phyloP scores from a whole-genome alignment of 2,113 vertebrate species.

The Leptosomus discolor region DNA sequence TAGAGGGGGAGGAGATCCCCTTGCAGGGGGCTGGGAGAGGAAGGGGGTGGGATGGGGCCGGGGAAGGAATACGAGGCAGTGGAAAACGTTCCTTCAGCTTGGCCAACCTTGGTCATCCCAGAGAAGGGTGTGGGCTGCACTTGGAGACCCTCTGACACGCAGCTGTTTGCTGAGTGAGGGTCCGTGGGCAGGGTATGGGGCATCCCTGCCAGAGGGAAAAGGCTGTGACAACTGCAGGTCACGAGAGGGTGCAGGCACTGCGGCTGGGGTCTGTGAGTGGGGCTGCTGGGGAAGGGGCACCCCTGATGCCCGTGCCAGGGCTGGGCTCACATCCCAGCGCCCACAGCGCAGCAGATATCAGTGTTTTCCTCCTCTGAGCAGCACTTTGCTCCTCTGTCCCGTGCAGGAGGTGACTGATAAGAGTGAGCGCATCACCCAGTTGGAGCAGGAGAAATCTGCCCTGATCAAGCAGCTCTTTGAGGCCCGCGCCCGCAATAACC shows the following conservation, averaged over 20 bases:
- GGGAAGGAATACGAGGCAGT: neutral
- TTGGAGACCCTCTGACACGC: neutral
- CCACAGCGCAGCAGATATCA: rapidly evolving
- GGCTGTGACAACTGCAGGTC: neutral
- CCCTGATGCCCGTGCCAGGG: neutral
- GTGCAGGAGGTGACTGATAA: slow-evolving; percentile 89
- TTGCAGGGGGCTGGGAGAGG: neutral
- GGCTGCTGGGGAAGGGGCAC: neutral
- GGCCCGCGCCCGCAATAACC: slow-evolving; percentile 79
- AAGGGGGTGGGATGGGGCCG: rapidly evolving
- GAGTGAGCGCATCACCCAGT: slow-evolving; percentile 90
- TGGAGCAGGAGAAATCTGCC: slow-evolving; percentile 94
- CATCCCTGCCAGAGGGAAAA: neutral
- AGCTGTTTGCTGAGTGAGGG: neutral
- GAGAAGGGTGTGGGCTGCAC: neutral
- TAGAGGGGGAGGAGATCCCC: neutral
- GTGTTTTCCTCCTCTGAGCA: neutral
- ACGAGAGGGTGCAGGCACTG: neutral
- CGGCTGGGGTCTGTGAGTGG: neutral
- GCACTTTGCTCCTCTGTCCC: neutral
- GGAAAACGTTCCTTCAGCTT: neutral
- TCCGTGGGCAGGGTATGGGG: rapidly evolving
- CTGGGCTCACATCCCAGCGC: neutral
- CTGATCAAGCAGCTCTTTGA: slow-evolving; percentile 97
- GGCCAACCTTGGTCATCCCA: neutral